These are phyloP conservation scores for Ganaspis brasiliensis DNA, from an alignment of 2,888 invertebrate genomes.

Conservation along the genomic window DNA sequence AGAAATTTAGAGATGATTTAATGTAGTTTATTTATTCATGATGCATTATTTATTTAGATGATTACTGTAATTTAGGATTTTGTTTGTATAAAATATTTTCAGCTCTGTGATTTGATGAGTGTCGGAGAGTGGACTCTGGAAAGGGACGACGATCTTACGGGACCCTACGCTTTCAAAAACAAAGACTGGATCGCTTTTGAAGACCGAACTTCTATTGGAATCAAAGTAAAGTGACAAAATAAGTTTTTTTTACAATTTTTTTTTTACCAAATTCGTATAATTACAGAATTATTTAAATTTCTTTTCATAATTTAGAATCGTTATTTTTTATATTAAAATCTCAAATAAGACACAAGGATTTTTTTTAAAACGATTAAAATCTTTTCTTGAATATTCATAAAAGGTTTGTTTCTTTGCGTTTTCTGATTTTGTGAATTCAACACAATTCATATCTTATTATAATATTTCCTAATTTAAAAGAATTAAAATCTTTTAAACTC, in stretches of 20 bases:
- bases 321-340: too few species aligned
- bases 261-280: conserved; percentile 26
- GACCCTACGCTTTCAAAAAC: conserved; percentile 88
- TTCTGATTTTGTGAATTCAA: too few species aligned
- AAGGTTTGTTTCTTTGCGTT: too few species aligned
- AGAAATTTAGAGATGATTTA: background rate
- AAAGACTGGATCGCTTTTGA: conserved; percentile 90
- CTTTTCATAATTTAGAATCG: too few species aligned
- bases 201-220: conserved; percentile 87
- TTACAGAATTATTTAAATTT: too few species aligned
- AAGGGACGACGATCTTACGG: conserved; percentile 89
- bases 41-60: background rate
- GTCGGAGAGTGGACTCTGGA: conserved; percentile 88
- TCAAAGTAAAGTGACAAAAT: conserved; percentile 82
- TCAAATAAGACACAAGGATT: too few species aligned
- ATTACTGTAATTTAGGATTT: conserved; percentile 26
- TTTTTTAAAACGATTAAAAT: too few species aligned
- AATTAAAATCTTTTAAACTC: too few species aligned
- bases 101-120: conserved; percentile 79
- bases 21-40: background rate
- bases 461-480: too few species aligned
- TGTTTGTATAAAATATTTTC: conserved; percentile 33
- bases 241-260: background rate
- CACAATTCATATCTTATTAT: too few species aligned
- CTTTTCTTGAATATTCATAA: too few species aligned